phyloP scores from a whole-genome alignment of 2,797 vertebrate genomes.

The Gallinago stenura region DNA sequence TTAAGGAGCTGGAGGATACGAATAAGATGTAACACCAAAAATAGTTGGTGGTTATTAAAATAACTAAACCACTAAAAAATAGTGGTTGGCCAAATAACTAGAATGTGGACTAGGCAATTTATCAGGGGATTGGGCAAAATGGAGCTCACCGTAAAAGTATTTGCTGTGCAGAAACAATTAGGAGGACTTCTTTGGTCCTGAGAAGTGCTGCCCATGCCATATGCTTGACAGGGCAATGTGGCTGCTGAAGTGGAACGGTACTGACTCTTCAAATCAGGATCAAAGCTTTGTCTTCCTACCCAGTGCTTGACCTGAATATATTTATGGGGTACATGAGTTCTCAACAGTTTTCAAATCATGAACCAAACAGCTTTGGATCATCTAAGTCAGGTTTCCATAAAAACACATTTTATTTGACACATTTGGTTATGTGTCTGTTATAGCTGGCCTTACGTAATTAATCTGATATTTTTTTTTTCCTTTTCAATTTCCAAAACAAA shows the following conservation, averaged over 20 bases:
- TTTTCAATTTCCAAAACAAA: neutral
- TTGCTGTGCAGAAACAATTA: neutral
- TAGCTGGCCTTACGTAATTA: neutral
- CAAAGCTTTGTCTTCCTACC: neutral
- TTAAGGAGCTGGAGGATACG: neutral
- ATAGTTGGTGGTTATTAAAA: too few species aligned
- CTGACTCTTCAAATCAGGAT: neutral
- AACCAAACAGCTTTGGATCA: neutral
- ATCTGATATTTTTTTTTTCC: neutral
- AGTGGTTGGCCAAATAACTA: neutral
- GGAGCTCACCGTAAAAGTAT: neutral
- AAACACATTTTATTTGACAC: neutral
- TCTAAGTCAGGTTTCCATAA: neutral
- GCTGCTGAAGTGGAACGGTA: neutral
- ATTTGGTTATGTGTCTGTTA: neutral
- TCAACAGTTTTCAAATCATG: neutral
- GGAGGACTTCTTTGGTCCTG: neutral
- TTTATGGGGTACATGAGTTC: neutral
- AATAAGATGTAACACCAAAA: neutral
- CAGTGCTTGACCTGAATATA: neutral
- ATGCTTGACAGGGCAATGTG: neutral
- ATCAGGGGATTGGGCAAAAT: neutral
- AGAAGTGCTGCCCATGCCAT: neutral
- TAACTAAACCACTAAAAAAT: too few species aligned
- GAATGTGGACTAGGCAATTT: neutral